phyloP scores from a whole-genome alignment of 1,140 invertebrate genomes.

The Varroa destructor region DNA sequence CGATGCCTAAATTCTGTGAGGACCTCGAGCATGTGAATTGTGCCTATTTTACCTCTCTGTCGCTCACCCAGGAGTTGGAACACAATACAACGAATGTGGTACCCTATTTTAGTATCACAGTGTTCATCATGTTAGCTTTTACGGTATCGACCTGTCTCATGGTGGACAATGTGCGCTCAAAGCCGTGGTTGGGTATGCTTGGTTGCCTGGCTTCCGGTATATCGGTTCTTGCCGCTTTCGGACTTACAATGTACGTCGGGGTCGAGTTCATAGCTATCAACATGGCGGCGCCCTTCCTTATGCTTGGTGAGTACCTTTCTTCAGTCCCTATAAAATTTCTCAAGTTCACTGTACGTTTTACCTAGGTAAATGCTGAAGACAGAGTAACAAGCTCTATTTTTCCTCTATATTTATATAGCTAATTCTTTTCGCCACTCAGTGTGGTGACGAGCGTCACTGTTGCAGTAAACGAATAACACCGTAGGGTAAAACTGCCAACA shows the following conservation, averaged over 20 bases:
- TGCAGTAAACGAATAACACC: no score
- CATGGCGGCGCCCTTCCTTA: constrained; percentile 80
- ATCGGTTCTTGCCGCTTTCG: constrained; percentile 76
- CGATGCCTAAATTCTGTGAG: constrained; percentile 45
- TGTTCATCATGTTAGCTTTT: constrained; percentile 69
- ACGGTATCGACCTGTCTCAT: constrained; percentile 57
- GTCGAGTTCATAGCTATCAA: constrained; percentile 88
- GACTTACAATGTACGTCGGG: constrained; percentile 72
- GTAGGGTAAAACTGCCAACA: no score
- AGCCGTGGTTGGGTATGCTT: constrained; percentile 76
- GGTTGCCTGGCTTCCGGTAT: constrained; percentile 78
- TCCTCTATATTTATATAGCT: neutral
- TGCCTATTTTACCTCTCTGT: constrained; percentile 67
- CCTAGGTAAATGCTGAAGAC: constrained; percentile 1
- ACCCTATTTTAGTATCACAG: constrained; percentile 72
- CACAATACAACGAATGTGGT: constrained; percentile 73
- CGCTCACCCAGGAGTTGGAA: constrained; percentile 72
- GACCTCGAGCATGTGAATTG: constrained; percentile 62
- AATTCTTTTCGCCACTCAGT: no score
- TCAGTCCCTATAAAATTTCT: neutral
- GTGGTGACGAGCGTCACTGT: no score
- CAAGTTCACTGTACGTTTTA: neutral
- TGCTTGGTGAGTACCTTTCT: constrained; percentile 63
- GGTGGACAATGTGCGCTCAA: constrained; percentile 69
- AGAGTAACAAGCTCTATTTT: neutral